phyloP scores from a whole-genome alignment of 2,113 vertebrate species.

The Dasyurus viverrinus region DNA sequence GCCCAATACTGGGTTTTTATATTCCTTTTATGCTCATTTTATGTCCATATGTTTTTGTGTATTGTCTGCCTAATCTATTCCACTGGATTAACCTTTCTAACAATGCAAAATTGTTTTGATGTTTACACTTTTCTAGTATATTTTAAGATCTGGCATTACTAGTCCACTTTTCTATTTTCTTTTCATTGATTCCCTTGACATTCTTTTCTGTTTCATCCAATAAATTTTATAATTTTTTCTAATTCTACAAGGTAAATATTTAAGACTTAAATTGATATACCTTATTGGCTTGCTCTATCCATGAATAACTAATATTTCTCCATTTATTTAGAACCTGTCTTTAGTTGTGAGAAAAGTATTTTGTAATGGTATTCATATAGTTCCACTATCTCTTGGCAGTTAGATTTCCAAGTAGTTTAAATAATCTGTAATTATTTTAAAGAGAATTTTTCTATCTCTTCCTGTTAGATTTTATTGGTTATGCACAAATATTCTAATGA shows the following conservation, averaged over 20 bases:
- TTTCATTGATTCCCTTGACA: background rate
- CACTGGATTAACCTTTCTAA: background rate
- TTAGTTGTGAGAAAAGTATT: background rate
- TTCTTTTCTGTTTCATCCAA: background rate
- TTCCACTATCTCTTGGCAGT: background rate
- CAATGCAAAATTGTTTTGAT: background rate
- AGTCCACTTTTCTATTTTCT: background rate
- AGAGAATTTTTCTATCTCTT: background rate
- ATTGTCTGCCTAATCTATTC: background rate
- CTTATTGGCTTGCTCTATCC: background rate
- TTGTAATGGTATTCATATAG: background rate
- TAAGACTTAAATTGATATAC: background rate
- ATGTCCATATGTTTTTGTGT: background rate
- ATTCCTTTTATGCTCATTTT: background rate
- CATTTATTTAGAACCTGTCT: background rate
- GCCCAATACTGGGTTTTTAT: background rate
- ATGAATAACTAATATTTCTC: background rate
- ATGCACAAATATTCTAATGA: background rate
- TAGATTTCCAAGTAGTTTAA: background rate
- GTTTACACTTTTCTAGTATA: background rate
- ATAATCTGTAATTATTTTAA: background rate
- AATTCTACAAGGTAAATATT: background rate
- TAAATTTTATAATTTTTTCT: background rate
- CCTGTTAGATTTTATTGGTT: background rate
- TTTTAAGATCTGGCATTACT: background rate